A percentile compares a stretch with the other conserved stretches of the same genome.
These are phyloP conservation scores for Brachypodius melanocephalos DNA, from an alignment of 2,113 vertebrate genomes.

Conservation along the genomic window DNA sequence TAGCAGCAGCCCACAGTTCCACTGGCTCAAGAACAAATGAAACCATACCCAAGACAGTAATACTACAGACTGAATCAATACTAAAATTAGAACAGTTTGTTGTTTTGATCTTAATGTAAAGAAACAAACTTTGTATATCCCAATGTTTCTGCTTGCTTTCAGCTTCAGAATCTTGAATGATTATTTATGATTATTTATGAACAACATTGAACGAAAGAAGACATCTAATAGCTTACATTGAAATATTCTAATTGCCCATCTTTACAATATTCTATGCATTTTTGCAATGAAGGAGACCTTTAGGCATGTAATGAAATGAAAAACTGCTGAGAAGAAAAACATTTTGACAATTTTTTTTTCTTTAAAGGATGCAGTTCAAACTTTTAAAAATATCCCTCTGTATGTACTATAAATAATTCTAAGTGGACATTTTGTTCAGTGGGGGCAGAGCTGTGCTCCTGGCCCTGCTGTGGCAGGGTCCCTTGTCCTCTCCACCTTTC, in stretches of 20 bases:
- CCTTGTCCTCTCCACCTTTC: not conserved
- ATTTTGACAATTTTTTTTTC: not conserved
- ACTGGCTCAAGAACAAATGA: not conserved
- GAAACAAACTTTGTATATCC: not conserved
- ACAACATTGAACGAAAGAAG: not conserved
- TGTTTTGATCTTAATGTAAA: not conserved
- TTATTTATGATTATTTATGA: not conserved
- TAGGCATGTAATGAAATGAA: not conserved
- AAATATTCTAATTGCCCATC: not conserved
- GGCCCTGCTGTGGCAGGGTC: not conserved
- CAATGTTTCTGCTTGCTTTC: not conserved
- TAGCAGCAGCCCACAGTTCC: not conserved
- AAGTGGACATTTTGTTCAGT: not conserved
- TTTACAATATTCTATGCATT: not conserved
- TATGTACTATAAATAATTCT: not conserved
- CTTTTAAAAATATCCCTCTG: not conserved
- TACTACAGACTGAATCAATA: not conserved
- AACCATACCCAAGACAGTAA: not conserved
- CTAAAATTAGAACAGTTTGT: not conserved
- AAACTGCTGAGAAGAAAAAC: not conserved
- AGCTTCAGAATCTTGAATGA: not conserved
- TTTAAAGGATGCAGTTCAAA: not conserved
- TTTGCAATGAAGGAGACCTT: not conserved
- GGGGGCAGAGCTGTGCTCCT: not conserved
- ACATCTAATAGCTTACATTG: not conserved